These are phyloP conservation scores for Phyllostomus hastatus DNA, from an alignment of 2,113 vertebrate genomes.

Conservation along the genomic window DNA sequence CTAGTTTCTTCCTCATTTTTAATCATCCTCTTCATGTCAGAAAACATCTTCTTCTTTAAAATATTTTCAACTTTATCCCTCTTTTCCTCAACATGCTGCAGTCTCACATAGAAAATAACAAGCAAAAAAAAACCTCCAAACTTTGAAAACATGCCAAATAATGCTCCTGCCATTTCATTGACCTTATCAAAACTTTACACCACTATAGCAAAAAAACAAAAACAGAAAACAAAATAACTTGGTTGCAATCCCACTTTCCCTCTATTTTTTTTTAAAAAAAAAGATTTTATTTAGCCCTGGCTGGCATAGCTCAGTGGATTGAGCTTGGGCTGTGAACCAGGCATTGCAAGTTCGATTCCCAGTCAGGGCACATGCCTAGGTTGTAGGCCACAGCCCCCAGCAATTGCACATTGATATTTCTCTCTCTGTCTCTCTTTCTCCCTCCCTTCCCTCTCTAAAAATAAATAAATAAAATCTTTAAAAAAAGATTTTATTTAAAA, in stretches of 20 bases:
- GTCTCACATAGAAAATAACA: slow-evolving; percentile 6
- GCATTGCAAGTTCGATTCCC: no score
- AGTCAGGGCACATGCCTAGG: no score
- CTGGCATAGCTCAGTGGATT: no score
- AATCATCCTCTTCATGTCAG: neutral
- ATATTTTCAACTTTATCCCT: neutral
- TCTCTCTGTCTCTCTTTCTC: no score
- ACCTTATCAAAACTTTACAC: neutral
- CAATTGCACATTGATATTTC: no score
- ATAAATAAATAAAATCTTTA: no score
- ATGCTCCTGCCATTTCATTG: neutral
- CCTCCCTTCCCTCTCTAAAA: no score
- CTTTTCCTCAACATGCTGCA: neutral
- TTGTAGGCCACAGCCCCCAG: no score
- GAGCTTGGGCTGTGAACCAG: no score
- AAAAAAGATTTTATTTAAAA: no score
- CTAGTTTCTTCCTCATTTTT: slow-evolving; percentile 9
- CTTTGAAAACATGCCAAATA: neutral
- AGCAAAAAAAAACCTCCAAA: neutral
- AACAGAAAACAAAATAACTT: neutral
- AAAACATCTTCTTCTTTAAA: neutral
- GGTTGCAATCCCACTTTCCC: neutral
- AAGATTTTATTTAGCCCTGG: no score
- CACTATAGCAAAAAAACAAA: neutral
- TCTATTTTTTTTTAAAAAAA: no score